Percentiles rank a stretch among this genome's conserved stretches.
These are phyloP conservation scores for Drosophila ogumai DNA, from an alignment of 1,140 invertebrate species.

Conservation along the genomic window DNA sequence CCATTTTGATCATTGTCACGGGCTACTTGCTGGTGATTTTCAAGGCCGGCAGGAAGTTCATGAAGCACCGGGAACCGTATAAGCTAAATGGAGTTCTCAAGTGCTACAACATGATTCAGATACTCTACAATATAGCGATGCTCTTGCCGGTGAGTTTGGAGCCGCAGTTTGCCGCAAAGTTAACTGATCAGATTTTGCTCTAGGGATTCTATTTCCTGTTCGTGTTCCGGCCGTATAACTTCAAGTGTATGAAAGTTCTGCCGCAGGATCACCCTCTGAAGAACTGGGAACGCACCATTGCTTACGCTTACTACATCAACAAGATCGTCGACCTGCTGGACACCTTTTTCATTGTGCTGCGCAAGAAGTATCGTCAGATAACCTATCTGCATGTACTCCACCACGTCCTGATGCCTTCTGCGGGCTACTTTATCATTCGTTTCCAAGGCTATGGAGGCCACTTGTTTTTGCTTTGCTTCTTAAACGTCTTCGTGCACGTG, in stretches of 20 bases:
- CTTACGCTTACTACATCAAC: slow-evolving; percentile 57
- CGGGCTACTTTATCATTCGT: slow-evolving; percentile 16
- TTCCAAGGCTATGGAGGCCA: slow-evolving; percentile 87
- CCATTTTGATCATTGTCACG: slow-evolving; percentile 89
- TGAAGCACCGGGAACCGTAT: slow-evolving; percentile 93
- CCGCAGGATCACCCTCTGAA: slow-evolving; percentile 39
- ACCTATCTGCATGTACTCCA: slow-evolving; percentile 55
- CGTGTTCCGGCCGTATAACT: slow-evolving; percentile 22
- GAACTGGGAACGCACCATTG: slow-evolving; percentile 26
- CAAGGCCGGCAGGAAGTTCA: slow-evolving; percentile 89
- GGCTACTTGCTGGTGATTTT: slow-evolving; percentile 90
- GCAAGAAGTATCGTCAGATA: slow-evolving; percentile 57
- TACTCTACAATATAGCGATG: slow-evolving; percentile 45
- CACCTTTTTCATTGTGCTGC: slow-evolving; percentile 60
- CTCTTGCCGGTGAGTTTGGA: slow-evolving; percentile 25
- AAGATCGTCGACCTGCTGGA: slow-evolving; percentile 59
- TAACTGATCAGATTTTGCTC: background rate
- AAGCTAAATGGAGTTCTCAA: slow-evolving; percentile 90
- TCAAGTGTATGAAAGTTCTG: slow-evolving; percentile 32
- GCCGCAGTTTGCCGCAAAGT: no score
- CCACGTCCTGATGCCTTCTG: slow-evolving; percentile 86
- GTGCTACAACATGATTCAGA: slow-evolving; percentile 92
- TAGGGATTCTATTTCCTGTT: slow-evolving; percentile 38
- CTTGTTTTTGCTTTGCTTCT: slow-evolving; percentile 54
- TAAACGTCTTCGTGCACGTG: slow-evolving; percentile 14